Percentiles rank a stretch among this genome's conserved stretches.
phyloP scores from a whole-genome alignment of 1,140 invertebrate species.

The Oreohelix idahoensis region DNA sequence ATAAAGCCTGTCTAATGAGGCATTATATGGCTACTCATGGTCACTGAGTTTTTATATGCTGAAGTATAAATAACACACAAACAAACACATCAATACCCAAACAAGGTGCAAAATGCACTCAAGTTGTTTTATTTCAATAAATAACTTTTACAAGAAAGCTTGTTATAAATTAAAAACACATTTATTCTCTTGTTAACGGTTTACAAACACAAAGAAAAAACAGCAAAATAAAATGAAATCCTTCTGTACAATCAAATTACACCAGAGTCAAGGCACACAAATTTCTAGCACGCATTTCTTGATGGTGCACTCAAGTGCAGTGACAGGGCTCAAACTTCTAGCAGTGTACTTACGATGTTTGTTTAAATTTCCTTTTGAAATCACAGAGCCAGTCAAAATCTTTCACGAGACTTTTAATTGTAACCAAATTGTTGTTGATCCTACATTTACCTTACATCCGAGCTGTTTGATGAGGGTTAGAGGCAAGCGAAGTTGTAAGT shows the following conservation, averaged over 20 bases:
- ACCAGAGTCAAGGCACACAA: not conserved
- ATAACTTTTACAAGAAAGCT: not conserved
- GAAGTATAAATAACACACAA: not conserved
- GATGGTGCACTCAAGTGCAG: not conserved
- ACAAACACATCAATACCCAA: not conserved
- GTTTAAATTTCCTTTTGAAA: not conserved
- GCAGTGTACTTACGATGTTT: too few species aligned
- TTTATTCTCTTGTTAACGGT: not conserved
- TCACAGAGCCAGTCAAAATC: not conserved
- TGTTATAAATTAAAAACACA: not conserved
- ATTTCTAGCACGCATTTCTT: not conserved
- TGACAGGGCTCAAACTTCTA: not conserved
- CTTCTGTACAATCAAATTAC: not conserved
- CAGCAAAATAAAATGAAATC: not conserved
- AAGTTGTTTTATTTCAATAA: slow-evolving; percentile 2
- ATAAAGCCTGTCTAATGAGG: slow-evolving; percentile 29
- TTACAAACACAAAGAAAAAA: not conserved
- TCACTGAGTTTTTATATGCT: not conserved
- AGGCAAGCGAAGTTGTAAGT: not conserved
- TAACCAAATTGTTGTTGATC: not conserved
- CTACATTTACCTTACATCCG: not conserved
- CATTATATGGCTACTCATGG: not conserved
- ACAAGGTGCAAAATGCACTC: slow-evolving; percentile 4
- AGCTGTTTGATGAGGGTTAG: not conserved
- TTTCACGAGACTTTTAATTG: not conserved